Percentiles rank a stretch among this genome's conserved stretches.
Conservation (phyloP, 2,113 vertebrate genomes). For the Athene cunicularia region DNA sequence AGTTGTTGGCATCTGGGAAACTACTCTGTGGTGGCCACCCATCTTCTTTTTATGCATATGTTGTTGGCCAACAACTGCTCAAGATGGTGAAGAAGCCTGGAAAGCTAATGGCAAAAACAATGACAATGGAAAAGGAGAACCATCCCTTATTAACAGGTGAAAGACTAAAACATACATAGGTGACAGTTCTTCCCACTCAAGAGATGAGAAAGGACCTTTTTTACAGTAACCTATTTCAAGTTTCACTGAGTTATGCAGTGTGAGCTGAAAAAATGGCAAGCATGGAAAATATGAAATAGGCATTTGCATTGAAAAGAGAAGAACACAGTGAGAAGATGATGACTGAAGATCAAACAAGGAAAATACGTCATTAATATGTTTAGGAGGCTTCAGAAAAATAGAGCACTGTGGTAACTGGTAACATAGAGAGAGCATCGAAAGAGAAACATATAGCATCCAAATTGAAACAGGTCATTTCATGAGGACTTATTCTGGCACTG, state of each 20-base stretch:
- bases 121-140: accelerated
- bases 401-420: neutral
- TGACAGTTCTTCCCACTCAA: neutral
- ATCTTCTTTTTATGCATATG: neutral
- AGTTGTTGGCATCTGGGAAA: neutral
- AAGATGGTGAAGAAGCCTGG: neutral
- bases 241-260: neutral
- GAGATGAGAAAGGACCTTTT: neutral
- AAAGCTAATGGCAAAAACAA: neutral
- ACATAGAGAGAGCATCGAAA: neutral
- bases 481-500: neutral
- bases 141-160: neutral
- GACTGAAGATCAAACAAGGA: neutral
- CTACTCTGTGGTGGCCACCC: too few relatives aligned
- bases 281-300: neutral
- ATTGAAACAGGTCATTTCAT: neutral
- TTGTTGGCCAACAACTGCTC: neutral
- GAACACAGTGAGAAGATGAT: neutral
- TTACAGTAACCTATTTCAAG: neutral
- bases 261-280: neutral
- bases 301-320: neutral
- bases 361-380: neutral
- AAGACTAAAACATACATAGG: neutral
- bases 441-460: neutral
- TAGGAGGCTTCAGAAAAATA: neutral